A percentile compares a stretch with the other conserved stretches of the same genome.
Evolutionary conservation across 1,140 invertebrate genomes (phyloP).

Genomic region (Trichonephila clavata): DNA sequence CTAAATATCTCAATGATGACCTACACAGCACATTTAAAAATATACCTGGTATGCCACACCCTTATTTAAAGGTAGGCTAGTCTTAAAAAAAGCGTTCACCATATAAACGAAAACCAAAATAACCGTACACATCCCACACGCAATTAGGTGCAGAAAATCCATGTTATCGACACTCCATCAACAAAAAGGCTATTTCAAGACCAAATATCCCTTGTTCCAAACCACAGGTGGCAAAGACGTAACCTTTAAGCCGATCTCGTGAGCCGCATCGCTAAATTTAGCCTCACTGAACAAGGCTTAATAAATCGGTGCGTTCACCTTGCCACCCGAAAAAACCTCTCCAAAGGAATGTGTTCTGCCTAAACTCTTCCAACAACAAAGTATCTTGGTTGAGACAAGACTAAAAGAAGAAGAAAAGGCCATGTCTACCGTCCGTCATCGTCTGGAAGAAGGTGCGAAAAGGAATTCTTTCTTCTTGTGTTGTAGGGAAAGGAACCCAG

Average conservation of each 20-base stretch:
- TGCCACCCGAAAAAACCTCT: background rate
- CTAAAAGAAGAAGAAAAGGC: background rate
- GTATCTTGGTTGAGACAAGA: background rate
- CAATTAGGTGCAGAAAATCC: background rate
- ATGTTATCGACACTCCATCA: constrained; percentile 27
- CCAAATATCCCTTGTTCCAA: background rate
- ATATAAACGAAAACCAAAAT: background rate
- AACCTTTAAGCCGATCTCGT: background rate
- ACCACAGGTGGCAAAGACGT: constrained; percentile 20
- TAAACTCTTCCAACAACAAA: constrained; percentile 12
- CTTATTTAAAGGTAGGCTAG: too few relatives aligned
- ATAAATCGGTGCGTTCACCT: constrained; percentile 33
- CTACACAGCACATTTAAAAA: too few relatives aligned
- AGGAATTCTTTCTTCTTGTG: background rate
- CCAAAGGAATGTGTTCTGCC: background rate
- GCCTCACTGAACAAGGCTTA: background rate
- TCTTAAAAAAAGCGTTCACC: too few relatives aligned
- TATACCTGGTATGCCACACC: too few relatives aligned
- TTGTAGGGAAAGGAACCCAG: background rate
- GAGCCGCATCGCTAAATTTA: background rate
- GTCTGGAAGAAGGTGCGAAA: constrained; percentile 13
- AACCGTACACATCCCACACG: background rate
- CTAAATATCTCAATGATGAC: too few relatives aligned
- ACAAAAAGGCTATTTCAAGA: background rate
- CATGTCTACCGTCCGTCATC: constrained; percentile 41